A percentile compares a stretch with the other conserved stretches of the same genome.
Evolutionary conservation across 2,888 invertebrate genomes (phyloP).

Genomic region (Drosophila paramelanica): DNA sequence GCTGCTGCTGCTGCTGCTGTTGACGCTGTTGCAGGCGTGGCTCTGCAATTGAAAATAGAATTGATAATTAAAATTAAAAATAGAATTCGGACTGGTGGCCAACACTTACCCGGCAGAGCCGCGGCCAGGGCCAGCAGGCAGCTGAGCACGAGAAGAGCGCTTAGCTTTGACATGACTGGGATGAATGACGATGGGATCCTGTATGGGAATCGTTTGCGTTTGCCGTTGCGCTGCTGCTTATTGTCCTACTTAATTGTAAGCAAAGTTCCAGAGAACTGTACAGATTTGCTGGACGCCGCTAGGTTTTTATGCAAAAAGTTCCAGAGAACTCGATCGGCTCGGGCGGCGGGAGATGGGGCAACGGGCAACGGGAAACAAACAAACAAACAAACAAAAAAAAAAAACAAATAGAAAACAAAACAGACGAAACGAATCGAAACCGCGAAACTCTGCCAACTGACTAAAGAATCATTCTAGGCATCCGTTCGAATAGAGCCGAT

Average conservation of each 20-base stretch:
- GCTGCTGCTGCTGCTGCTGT: slow-evolving; percentile 31
- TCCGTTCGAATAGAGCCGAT: slow-evolving; percentile 22
- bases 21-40: slow-evolving; percentile 46
- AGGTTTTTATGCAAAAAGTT: slow-evolving; percentile 81
- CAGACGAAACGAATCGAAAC: slow-evolving; percentile 24
- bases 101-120: slow-evolving; percentile 64
- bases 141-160: slow-evolving; percentile 53
- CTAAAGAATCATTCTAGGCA: slow-evolving; percentile 43
- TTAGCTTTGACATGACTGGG: slow-evolving; percentile 56
- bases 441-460: slow-evolving; percentile 21
- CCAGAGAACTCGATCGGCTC: slow-evolving; percentile 22
- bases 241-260: slow-evolving; percentile 80
- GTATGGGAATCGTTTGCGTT: background rate
- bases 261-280: slow-evolving; percentile 80
- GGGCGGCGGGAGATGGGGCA: slow-evolving; percentile 13
- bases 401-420: slow-evolving; percentile 31
- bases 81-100: background rate
- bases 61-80: too few relatives aligned
- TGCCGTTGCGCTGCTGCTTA: slow-evolving; percentile 1
- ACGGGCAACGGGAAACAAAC: slow-evolving; percentile 11
- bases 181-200: slow-evolving; percentile 6
- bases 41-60: slow-evolving; percentile 44
- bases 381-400: slow-evolving; percentile 14
- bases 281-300: slow-evolving; percentile 59
- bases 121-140: slow-evolving; percentile 62